A percentile compares a stretch with the other conserved stretches of the same genome.
These are phyloP conservation scores for Mechanitis mazaeus DNA, from an alignment of 2,888 invertebrate species.

Conservation along the genomic window DNA sequence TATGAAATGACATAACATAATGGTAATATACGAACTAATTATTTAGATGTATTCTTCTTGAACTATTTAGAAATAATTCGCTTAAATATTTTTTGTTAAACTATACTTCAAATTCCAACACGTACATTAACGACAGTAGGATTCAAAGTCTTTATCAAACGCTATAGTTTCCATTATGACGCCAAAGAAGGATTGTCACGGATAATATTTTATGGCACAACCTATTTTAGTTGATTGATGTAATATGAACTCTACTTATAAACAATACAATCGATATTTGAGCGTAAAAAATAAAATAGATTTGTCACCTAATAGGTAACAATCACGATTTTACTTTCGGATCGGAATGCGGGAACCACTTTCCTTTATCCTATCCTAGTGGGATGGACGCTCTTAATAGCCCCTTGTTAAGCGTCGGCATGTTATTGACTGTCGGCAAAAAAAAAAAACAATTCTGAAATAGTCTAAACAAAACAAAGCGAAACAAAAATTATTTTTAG, in stretches of 20 bases:
- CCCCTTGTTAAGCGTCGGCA: no score
- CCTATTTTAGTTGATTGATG: constrained; percentile 21
- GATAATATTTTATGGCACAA: constrained; percentile 35
- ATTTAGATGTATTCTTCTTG: no score
- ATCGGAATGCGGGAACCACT: constrained; percentile 44
- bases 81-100: not conserved
- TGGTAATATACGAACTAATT: no score
- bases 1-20: no score
- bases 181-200: constrained; percentile 37
- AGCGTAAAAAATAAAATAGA: constrained; percentile 13
- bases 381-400: not conserved
- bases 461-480: no score
- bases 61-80: no score
- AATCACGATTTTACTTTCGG: constrained; percentile 32
- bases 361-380: constrained; percentile 39
- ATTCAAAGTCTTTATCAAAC: constrained; percentile 26
- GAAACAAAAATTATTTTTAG: no score
- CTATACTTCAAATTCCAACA: constrained; percentile 20
- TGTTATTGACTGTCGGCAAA: no score
- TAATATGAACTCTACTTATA: constrained; percentile 19
- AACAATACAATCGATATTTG: constrained; percentile 17
- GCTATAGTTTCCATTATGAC: constrained; percentile 33
- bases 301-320: constrained; percentile 33
- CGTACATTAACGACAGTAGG: constrained; percentile 28
- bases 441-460: no score